Evolutionary conservation across 2,113 vertebrate genomes (phyloP).

Genomic region (Apteryx owenii): DNA sequence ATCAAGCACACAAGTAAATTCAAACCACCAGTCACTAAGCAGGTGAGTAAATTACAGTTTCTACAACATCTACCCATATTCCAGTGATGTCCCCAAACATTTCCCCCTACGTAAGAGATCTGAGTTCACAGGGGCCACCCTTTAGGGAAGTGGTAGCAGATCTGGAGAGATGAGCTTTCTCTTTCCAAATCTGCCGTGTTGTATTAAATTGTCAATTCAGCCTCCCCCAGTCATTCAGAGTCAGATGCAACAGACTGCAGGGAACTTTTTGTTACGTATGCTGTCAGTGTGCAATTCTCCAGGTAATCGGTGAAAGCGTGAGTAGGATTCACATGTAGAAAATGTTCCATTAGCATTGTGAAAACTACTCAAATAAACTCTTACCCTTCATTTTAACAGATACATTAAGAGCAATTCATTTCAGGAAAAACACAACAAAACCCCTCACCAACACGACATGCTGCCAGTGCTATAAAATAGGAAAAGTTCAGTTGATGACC

Average conservation of each 20-base stretch:
- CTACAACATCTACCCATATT: not conserved
- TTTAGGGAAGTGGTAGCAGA: not conserved
- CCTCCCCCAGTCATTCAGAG: not conserved
- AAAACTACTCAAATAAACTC: not conserved
- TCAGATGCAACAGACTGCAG: not conserved
- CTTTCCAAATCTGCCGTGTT: rapidly evolving
- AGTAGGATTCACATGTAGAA: not conserved
- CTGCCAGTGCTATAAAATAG: not conserved
- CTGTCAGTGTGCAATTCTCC: not conserved
- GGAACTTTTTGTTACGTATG: not conserved
- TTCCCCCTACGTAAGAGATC: not conserved
- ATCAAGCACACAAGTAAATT: slow-evolving; percentile 45
- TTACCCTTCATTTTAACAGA: not conserved
- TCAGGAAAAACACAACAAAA: not conserved
- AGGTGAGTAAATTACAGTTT: not conserved
- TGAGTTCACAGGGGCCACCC: not conserved
- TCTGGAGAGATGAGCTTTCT: not conserved
- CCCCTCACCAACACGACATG: not conserved
- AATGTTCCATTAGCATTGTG: not conserved
- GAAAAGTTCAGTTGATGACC: not conserved
- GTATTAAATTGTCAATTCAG: not conserved
- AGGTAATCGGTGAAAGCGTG: not conserved
- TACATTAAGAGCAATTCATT: not conserved
- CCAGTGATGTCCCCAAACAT: not conserved
- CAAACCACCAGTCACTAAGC: slow-evolving; percentile 4